Base-by-base conservation (phyloP, 2,888 invertebrate genomes). In the Eledona agricola region DNA sequence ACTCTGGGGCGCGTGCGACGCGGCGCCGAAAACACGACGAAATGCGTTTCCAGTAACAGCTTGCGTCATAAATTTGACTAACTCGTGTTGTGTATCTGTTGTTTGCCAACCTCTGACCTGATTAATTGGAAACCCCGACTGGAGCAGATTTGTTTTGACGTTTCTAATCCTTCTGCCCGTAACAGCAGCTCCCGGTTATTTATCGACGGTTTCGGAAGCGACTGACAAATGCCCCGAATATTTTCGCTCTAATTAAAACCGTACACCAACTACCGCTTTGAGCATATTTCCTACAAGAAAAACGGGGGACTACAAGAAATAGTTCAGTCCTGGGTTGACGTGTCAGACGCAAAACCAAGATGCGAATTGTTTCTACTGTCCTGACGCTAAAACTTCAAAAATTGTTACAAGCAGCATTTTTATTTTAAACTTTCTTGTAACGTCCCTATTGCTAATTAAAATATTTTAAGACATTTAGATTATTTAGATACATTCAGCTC, bases 21-120 rank as follows among this genome's bases (percentile, higher is more conserved):
- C 9, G 6, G 4, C 19, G 4, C 4, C 4, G 4, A 19, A 19
- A 19, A 19, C 4, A 19, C 6, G 6, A 19, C 19, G 6, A 19
- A 19, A 4, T 19, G 6, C 19, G 9, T 4, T 3, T 9, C 25
- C 1, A 11, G 25, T 25, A 29, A 15, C 29, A 12, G 29, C 10
- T 29, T 12, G 7, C 12, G 4, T 28, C 40, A 10, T 40, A 40
- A 40, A 40, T 40, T 40, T 11, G n/a, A 26, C 17, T 19, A 40
- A 40, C 19, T 40, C 40, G 29, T 42, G 31, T 42, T 42, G 29
- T 42, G 20, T 42, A 42, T 42, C 42, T 42, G 29, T 42, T 42
- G 42, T 42, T 42, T 31, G 15, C 42, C 42, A 42, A 42, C 42
- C 29, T 42, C 42, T 42, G 42, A 42, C 29, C 42, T 42, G 42